Conservation (phyloP, 2,888 invertebrate genomes). For the Apamea sordens region DNA sequence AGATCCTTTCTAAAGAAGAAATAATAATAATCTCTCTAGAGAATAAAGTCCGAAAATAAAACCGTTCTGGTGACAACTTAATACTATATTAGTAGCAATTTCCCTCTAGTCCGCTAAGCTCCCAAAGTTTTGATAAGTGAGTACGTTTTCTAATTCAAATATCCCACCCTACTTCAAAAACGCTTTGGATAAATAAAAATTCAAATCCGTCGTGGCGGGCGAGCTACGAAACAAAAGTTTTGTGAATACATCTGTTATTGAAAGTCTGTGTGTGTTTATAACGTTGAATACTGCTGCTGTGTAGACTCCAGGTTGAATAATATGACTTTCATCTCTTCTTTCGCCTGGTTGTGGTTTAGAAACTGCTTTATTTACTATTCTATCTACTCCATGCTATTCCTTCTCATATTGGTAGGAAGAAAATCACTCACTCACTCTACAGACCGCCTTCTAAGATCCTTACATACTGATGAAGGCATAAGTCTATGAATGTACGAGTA, state of each 20-base stretch:
- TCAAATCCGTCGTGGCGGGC: slow-evolving; percentile 42
- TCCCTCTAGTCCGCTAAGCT: not conserved
- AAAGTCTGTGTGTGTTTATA: not conserved
- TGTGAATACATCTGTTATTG: slow-evolving; percentile 18
- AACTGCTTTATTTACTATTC: not conserved
- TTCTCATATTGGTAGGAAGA: not conserved
- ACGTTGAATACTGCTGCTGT: not conserved
- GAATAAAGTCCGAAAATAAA: not conserved
- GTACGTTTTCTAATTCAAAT: slow-evolving; percentile 47
- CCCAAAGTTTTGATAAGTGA: slow-evolving; percentile 52
- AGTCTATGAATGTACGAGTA: no score
- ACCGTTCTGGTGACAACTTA: not conserved
- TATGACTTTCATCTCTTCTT: slow-evolving; percentile 4
- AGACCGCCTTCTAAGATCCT: not conserved
- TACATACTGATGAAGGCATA: not conserved
- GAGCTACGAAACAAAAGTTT: slow-evolving; percentile 40
- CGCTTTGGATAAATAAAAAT: slow-evolving; percentile 54
- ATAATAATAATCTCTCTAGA: not conserved
- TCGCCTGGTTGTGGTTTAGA: not conserved
- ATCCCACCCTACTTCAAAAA: slow-evolving; percentile 47
- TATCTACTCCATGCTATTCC: not conserved
- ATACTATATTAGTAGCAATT: not conserved
- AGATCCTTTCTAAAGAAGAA: not conserved
- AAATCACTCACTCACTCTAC: no score
- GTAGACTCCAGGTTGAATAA: not conserved